phyloP scores from a whole-genome alignment of 2,113 vertebrate species.

The Plecturocebus donacophilus region DNA sequence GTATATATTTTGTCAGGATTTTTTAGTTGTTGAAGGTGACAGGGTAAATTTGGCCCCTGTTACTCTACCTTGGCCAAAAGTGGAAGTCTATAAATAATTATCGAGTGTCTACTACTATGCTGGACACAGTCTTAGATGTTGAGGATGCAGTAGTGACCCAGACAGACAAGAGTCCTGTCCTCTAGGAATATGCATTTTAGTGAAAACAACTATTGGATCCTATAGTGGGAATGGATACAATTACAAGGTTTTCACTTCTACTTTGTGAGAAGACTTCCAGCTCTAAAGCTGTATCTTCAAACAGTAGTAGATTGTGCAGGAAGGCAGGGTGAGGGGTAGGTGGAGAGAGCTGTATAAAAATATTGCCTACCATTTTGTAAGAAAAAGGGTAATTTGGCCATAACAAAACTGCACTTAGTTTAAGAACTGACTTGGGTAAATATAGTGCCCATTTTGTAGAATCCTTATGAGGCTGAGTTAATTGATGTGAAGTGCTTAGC shows the following conservation, averaged over 20 bases:
- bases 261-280: background rate
- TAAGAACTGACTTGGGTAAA: background rate
- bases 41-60: background rate
- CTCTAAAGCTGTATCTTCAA: background rate
- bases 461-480: background rate
- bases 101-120: background rate
- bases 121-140: background rate
- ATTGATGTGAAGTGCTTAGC: background rate
- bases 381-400: background rate
- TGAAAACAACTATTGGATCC: background rate
- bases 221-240: background rate
- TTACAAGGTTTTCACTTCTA: background rate
- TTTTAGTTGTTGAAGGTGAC: background rate
- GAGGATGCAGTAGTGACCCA: background rate
- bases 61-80: background rate
- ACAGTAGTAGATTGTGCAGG: background rate
- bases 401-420: background rate
- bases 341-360: background rate
- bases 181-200: background rate
- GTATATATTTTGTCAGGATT: background rate
- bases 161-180: background rate
- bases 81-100: background rate
- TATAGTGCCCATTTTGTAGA: background rate
- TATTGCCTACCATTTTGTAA: background rate
- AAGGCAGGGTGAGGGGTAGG: background rate